phyloP scores from a whole-genome alignment of 1,140 invertebrate genomes.

The Mylabris phalerata region DNA sequence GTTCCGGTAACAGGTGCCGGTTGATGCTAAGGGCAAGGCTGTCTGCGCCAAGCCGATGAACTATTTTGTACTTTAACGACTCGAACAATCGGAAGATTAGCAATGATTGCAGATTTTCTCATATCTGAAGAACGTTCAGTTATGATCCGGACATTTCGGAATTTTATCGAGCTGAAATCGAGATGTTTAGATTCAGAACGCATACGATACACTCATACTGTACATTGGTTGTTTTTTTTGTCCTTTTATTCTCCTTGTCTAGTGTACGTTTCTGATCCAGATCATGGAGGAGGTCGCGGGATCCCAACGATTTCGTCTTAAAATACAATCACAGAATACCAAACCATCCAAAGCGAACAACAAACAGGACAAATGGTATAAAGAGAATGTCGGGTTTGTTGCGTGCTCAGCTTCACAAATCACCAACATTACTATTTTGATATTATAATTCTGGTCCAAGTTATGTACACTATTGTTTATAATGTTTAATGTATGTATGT shows the following conservation, averaged over 20 bases:
- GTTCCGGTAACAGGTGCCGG: slow-evolving; percentile 2
- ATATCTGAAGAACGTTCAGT: no score
- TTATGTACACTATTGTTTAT: slow-evolving; percentile 29
- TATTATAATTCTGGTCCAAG: slow-evolving; percentile 28
- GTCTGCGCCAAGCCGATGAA: neutral
- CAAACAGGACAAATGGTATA: no score
- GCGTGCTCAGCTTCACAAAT: slow-evolving; percentile 29
- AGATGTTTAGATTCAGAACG: neutral
- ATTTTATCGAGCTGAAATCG: neutral
- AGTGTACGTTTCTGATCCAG: slow-evolving; percentile 11
- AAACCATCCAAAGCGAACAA: neutral
- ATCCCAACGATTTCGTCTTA: neutral
- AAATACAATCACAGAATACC: slow-evolving; percentile 21
- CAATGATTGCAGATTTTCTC: no score
- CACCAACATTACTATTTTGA: slow-evolving; percentile 22
- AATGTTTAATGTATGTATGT: neutral
- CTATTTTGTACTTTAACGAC: no score
- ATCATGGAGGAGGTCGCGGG: slow-evolving; percentile 15
- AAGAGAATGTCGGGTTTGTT: slow-evolving; percentile 10
- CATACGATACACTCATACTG: slow-evolving; percentile 10
- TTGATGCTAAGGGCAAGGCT: slow-evolving; percentile 14
- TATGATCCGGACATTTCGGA: neutral
- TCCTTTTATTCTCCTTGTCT: no score
- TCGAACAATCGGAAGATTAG: no score
- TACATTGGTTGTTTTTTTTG: no score